Conservation (phyloP, 1,140 invertebrate genomes). For the Riptortus pedestris region DNA sequence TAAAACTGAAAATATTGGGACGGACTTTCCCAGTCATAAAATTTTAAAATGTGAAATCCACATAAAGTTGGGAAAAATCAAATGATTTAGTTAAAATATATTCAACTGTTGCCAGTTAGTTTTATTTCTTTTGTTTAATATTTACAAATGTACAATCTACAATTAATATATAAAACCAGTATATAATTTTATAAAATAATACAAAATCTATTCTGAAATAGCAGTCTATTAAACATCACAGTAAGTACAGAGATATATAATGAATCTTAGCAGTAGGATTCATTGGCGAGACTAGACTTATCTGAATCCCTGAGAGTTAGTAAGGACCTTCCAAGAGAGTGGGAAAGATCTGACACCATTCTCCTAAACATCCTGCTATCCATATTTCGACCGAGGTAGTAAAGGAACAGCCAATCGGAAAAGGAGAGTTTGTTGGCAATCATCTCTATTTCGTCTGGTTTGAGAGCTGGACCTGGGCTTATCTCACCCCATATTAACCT, state of each 20-base stretch:
- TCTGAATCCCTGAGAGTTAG: background rate
- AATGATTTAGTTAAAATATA: no score
- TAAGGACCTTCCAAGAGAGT: background rate
- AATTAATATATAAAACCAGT: no score
- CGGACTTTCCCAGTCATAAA: no score
- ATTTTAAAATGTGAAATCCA: no score
- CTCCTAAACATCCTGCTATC: background rate
- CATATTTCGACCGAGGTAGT: conserved; percentile 85
- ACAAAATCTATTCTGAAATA: background rate
- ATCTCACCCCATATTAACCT: conserved; percentile 20
- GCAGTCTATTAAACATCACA: background rate
- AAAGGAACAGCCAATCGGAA: conserved; percentile 86
- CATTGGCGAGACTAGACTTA: background rate
- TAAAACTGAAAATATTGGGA: no score
- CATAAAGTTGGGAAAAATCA: no score
- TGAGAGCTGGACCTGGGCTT: conserved; percentile 65
- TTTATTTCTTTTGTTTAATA: no score
- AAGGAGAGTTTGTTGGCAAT: conserved; percentile 73
- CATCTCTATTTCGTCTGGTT: conserved; percentile 56
- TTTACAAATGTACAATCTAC: no score
- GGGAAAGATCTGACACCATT: background rate
- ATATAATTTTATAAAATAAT: no score
- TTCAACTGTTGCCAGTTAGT: no score
- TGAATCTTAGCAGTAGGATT: background rate
- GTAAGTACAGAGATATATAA: background rate